Conservation (phyloP, 2,888 invertebrate genomes). For the Reticulitermes lucifugus region DNA sequence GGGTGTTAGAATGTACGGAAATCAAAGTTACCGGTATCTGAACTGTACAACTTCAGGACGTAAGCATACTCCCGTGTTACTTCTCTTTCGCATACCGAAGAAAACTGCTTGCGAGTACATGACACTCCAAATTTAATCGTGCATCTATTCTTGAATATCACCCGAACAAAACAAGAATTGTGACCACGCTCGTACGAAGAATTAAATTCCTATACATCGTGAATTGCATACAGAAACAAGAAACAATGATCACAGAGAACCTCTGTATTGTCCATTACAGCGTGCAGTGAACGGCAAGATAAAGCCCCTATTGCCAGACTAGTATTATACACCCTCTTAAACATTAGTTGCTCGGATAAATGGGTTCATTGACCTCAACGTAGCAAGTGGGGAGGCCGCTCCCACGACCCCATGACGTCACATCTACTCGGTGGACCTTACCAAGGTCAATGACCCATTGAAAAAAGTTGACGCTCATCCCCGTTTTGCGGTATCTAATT, state of each 20-base stretch:
- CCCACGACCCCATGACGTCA: slow-evolving; percentile 53
- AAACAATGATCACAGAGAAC: no score
- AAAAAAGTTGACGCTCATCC: background rate
- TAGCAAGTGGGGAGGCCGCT: slow-evolving; percentile 52
- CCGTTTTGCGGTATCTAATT: background rate
- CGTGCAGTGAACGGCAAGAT: slow-evolving; percentile 1
- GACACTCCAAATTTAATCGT: no score
- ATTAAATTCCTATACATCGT: no score
- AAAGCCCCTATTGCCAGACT: slow-evolving; percentile 1
- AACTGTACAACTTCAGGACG: background rate
- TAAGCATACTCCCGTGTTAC: no score
- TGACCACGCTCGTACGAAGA: no score
- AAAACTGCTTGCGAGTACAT: no score
- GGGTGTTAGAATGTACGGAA: background rate
- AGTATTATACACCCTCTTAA: slow-evolving; percentile 36
- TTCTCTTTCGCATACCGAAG: no score
- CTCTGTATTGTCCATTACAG: background rate
- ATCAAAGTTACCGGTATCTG: background rate
- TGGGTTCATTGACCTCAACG: slow-evolving; percentile 49
- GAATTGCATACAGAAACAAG: no score
- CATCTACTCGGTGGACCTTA: slow-evolving; percentile 38
- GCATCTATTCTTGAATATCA: no score
- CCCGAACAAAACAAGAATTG: no score
- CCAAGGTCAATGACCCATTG: slow-evolving; percentile 30
- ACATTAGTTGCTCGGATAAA: slow-evolving; percentile 43